These are phyloP conservation scores for Theretra japonica DNA, from an alignment of 2,888 invertebrate genomes.

Conservation along the genomic window DNA sequence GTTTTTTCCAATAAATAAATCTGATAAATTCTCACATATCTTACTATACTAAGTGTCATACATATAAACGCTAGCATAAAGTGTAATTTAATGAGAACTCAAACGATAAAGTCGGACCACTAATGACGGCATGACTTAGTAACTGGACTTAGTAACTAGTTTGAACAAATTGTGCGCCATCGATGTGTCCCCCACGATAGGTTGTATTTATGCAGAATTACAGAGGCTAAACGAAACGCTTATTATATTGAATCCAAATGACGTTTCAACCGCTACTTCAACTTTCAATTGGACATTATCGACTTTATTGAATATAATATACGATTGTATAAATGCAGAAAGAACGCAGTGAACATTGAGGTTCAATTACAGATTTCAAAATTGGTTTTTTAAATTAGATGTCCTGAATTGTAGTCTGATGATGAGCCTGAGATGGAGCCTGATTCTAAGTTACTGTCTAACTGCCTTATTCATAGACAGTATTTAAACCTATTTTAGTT, in stretches of 20 bases:
- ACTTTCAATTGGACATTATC: neutral
- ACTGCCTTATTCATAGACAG: too few species aligned
- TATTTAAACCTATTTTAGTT: too few species aligned
- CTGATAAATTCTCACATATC: too few species aligned
- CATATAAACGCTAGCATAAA: neutral
- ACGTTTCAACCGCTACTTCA: neutral
- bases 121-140: neutral
- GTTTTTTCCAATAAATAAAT: too few species aligned
- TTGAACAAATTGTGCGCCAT: neutral
- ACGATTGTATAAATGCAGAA: too few species aligned
- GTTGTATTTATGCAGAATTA: constrained; percentile 45
- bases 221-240: constrained; percentile 6
- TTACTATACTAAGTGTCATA: neutral
- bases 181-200: constrained; percentile 43
- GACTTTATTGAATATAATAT: neutral
- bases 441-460: too few species aligned
- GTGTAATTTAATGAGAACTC: neutral
- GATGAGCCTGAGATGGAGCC: too few species aligned
- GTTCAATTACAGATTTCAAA: too few species aligned
- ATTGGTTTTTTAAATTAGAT: too few species aligned
- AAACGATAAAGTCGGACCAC: neutral
- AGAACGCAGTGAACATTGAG: too few species aligned
- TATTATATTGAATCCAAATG: neutral
- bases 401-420: too few species aligned
- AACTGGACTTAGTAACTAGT: neutral